Base-by-base conservation (phyloP, 2,888 invertebrate species). In the Galerucella pusilla region DNA sequence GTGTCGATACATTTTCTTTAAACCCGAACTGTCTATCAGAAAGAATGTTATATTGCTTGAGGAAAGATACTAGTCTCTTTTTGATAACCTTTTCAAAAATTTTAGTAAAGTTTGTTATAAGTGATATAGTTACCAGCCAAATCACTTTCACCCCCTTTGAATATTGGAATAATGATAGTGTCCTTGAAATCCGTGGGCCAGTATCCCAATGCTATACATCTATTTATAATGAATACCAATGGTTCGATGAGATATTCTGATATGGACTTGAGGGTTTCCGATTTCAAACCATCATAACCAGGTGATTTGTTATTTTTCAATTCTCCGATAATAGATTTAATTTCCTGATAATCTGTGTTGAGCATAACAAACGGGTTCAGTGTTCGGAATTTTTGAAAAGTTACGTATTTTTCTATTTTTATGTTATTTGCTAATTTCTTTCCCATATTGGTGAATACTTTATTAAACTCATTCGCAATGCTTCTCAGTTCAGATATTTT, bases 281-380 rank as follows among this genome's bases (percentile, higher is more conserved):
- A 49, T 54, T 49, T 68, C 57, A 68, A 14, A 20, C 28, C 57
- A 68, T 68, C 54, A 63, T 68, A 57, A 10, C 25, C 68, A 52
- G 46, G 52, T n/a, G 52, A 52, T 68, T 68, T 68, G 25, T 57
- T 52, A 54, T 68, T 68, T 68, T 68, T 68, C 25, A 68, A 35
- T 49, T 68, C 68, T 6, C 63, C 1, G 7, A 63, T 20, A 9
- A n/a, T 5, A 16, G n/a, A 7, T 63, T 25, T 20, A 63, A 63
- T 63, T 63, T 63, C 25, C 6, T 20, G 63, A 11, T 63, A 2
- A 20, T 63, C 63, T 63, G 63, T 63, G 63, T 63, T 20, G 5
- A 63, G 63, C 63, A 63, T 63, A 63, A 63, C 63, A 63, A 63
- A 63, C 20, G 63, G 28, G 63, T 63, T 63, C 63, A 63, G 7